Evolutionary conservation across 2,113 vertebrate species (phyloP), one percentile per base, ranked within the genome.

Genomic region (Gavialis gangeticus): DNA sequence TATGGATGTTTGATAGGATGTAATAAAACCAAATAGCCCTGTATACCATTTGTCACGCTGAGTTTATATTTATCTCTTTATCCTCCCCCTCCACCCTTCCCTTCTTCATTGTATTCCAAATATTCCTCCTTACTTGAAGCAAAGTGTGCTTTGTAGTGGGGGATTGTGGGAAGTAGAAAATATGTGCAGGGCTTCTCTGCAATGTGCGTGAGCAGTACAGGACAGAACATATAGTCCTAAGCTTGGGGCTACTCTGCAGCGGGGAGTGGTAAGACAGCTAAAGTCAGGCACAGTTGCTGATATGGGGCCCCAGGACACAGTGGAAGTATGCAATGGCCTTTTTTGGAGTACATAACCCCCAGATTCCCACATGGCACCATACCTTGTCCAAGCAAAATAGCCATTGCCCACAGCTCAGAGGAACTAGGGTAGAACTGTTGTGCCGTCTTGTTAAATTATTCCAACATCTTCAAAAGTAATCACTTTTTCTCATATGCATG

Each of bases 1-100:
- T 96, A 79, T 12, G 10, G 96, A 96, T 97, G 96, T 96, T 97
- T 96, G 96, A 97, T 97, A 96, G 96, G 62, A 83, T 88, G 80
- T 82, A 94, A 96, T 97, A 97, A 97, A 97, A 96, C 83, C 92
- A 22, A 97, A 95, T 93, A 94, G 91, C 94, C 95, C 84, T 84
- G 92, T 96, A 80, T 96, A 97, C 96, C 92, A 93, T 96, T 97
- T 95, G 95, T 97, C 96, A 96, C 95, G 95, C 96, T 95, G 95
- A 92, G 96, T 95, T 96, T 97, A 95, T 95, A 97, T 95, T 97
- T 95, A 97, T 97, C 96, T 93, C 95, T 96, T 96, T 93, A 89
- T 94, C 95, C 96, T 97, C 96, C 95, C 95, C 96, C 92, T 97
- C 96, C 95, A 93, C 94, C 95, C 95, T 90, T 96, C 88, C 95